A percentile compares a stretch with the other conserved stretches of the same genome.
phyloP scores from a whole-genome alignment of 2,888 invertebrate species.

The Plagodis pulveraria region DNA sequence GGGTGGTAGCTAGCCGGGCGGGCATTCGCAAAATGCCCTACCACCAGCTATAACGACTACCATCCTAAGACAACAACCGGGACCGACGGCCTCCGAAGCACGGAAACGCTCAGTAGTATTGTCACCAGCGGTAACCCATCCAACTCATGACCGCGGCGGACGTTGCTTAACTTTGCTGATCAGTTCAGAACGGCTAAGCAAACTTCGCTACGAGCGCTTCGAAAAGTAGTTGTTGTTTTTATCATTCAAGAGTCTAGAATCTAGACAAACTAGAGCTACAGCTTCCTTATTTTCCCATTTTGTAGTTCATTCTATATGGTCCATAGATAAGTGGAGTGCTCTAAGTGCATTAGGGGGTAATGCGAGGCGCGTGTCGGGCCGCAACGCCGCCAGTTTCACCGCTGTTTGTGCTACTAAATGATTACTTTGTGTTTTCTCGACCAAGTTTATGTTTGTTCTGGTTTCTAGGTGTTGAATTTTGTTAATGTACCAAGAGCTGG shows the following conservation, averaged over 20 bases:
- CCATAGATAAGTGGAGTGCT: slow-evolving; percentile 15
- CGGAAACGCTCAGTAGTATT: no score
- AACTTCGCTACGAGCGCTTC: no score
- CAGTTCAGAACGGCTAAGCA: no score
- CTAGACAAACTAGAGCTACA: slow-evolving; percentile 1
- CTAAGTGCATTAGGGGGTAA: slow-evolving; percentile 38
- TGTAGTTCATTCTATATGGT: slow-evolving; percentile 14
- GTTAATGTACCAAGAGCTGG: background rate
- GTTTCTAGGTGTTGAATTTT: background rate
- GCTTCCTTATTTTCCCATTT: slow-evolving; percentile 15
- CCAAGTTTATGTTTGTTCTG: slow-evolving; percentile 11
- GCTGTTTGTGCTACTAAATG: slow-evolving; percentile 25
- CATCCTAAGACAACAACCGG: no score
- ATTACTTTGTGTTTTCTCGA: slow-evolving; percentile 9
- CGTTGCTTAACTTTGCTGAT: no score
- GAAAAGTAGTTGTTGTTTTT: no score
- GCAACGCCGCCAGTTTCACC: slow-evolving; percentile 32
- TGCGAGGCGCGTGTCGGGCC: slow-evolving; percentile 43
- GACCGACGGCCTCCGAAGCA: no score
- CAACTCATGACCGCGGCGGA: no score
- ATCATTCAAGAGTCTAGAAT: slow-evolving; percentile 6
- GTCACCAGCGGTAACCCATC: no score
- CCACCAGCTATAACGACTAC: no score
- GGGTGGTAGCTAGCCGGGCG: no score
- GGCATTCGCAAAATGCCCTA: no score